Evolutionary conservation across 2,888 invertebrate genomes (phyloP), one percentile per base, ranked within the genome.

Genomic region (Baronia brevicornis): DNA sequence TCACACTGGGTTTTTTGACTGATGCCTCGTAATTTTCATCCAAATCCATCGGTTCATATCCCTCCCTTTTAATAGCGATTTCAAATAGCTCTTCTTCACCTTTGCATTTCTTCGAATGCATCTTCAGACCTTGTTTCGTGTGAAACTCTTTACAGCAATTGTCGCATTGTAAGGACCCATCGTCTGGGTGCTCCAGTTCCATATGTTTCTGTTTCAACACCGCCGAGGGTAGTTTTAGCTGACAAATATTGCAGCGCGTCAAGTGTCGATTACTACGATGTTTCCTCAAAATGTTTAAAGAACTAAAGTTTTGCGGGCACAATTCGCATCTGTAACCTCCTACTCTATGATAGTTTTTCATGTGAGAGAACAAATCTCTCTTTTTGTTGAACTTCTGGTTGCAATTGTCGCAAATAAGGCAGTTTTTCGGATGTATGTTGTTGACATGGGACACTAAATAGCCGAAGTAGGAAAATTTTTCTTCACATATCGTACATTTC

Each of bases 311-410:
- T 32, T 71, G 67, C 0, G 74, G 64, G 27, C 82, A 82, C 6
- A 63, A 29, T 17, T 82, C 80, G 28, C 82, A 82, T 28, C 60
- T 57, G 18, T 80, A 82, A 0, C 82, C 80, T 0, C 80, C 82
- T 42, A 77, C 80, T n/a, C 78, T 50, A 12, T 82, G 82, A 42
- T 80, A 80, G 35, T 82, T 82, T 34, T 82, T 82, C 9, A 75
- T 72, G 21, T 82, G 82, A 0, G 82, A 77, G 26, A 82, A 80
- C 2, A 84, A 41, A 44, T 80, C 80, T 1, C 80, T 45, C 28
- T 69, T 71, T 19, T 80, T 82, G 23, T 80, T 82, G 32, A 82
- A 82, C 33, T 74, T 80, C 32, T 82, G 80, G 6, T 73, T 48
- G 38, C 82, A 84, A 20, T 66, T 75, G 14, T 79, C 78, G 36